phyloP scores from a whole-genome alignment of 2,888 invertebrate genomes.

The Parnassius orleans region DNA sequence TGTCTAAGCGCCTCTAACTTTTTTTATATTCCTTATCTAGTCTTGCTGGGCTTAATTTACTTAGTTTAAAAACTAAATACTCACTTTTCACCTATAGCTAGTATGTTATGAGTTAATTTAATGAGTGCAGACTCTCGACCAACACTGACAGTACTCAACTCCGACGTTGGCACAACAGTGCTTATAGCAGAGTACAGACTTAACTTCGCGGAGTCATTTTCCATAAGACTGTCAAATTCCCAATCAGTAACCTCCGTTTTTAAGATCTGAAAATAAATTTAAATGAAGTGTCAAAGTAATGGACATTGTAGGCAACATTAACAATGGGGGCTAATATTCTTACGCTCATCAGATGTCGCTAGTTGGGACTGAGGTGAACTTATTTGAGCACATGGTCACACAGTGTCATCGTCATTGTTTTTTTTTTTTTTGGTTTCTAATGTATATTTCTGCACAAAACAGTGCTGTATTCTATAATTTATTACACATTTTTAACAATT shows the following conservation, averaged over 20 bases:
- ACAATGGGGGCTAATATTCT: too few species aligned
- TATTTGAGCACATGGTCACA: too few species aligned
- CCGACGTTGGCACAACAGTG: conserved; percentile 43
- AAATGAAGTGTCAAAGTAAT: background rate
- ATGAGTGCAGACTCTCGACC: conserved; percentile 39
- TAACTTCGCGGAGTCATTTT: conserved; percentile 46
- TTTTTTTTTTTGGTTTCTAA: too few species aligned
- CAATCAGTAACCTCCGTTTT: conserved; percentile 24
- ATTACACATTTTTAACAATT: too few species aligned
- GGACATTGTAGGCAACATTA: too few species aligned
- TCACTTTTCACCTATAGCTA: conserved; percentile 60
- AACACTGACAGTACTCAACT: conserved; percentile 34
- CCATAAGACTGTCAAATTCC: conserved; percentile 33
- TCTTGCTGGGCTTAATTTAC: background rate
- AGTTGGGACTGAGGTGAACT: too few species aligned
- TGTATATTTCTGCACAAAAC: too few species aligned
- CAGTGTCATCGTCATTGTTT: too few species aligned
- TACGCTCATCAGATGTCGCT: too few species aligned
- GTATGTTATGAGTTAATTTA: conserved; percentile 45
- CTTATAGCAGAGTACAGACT: conserved; percentile 53
- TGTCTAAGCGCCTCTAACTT: too few species aligned
- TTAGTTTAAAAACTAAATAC: conserved; percentile 1
- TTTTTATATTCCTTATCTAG: too few species aligned
- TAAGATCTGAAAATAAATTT: conserved; percentile 41
- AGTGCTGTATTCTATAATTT: too few species aligned